These are phyloP conservation scores for Podargus strigoides DNA, from an alignment of 2,797 vertebrate species.

Conservation along the genomic window DNA sequence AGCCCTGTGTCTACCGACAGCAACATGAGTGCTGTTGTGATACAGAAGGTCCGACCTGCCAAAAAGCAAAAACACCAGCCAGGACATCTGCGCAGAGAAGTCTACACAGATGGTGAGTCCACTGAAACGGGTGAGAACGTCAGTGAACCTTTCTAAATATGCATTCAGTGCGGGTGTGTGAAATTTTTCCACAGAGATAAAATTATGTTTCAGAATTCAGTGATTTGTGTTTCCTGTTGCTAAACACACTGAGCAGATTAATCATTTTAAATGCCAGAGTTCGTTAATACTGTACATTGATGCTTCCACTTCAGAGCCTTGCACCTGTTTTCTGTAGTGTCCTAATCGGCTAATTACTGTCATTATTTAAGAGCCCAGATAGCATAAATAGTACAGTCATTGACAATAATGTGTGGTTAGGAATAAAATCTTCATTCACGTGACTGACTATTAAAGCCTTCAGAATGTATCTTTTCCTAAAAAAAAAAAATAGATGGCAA, in stretches of 20 bases:
- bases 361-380: slow-evolving; percentile 59
- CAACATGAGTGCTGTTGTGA: slow-evolving; percentile 91
- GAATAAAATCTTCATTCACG: not conserved
- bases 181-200: slow-evolving; percentile 15
- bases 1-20: slow-evolving; percentile 97
- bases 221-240: slow-evolving; percentile 32
- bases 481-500: too few species aligned
- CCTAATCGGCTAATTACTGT: slow-evolving; percentile 43
- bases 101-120: slow-evolving; percentile 90
- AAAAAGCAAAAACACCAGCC: slow-evolving; percentile 95
- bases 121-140: slow-evolving; percentile 13
- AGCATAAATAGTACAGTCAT: slow-evolving; percentile 21
- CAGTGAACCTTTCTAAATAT: slow-evolving; percentile 17
- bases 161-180: not conserved
- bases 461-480: not conserved
- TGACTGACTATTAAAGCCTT: slow-evolving; percentile 12
- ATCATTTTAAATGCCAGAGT: slow-evolving; percentile 39
- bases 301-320: slow-evolving; percentile 34
- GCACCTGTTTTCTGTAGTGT: slow-evolving; percentile 51
- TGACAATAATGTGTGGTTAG: slow-evolving; percentile 26
- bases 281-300: slow-evolving; percentile 18
- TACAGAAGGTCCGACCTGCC: slow-evolving; percentile 89
- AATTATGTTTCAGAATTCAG: slow-evolving; percentile 27
- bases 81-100: slow-evolving; percentile 89
- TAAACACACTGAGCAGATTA: slow-evolving; percentile 24